Evolutionary conservation across 1,140 invertebrate genomes (phyloP), one percentile per base, ranked within the genome.

Genomic region (Heliconius nattereri): DNA sequence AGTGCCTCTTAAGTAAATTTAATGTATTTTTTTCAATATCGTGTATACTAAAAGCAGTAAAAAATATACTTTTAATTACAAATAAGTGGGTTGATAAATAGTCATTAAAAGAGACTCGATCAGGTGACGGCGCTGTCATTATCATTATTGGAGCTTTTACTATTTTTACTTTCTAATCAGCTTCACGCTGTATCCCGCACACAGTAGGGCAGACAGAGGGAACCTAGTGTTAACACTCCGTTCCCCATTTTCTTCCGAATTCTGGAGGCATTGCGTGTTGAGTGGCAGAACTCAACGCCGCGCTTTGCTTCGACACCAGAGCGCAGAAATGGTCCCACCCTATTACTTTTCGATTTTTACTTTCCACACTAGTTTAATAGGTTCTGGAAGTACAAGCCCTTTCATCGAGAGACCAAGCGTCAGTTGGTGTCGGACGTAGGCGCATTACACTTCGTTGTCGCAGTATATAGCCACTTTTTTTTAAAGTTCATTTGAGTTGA

Each of bases 141-240:
- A 83, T 84, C 78, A 82, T 84, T 84, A 85, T 88, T 87, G 84
- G 76, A 81, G 84, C 89, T 90, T 89, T 89, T 90, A 89, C 87
- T 87, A 88, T 87, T 89, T 35, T 35, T 35, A 35, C 32, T 35
- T 35, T 35, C 32, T 35, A 35, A 35, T 35, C 32, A 35, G 32
- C 32, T 35, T 35, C 32, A 35, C 32, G 32, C 7, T 35, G 32
- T 35, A 35, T 35, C 32, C 32, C 32, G 5, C 32, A 35, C 32
- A 35, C 32, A 7, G 6, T 6, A 35, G 32, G 6, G 1, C 1
- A 35, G 7, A 6, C 32, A 35, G 32, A 7, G 32, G 32, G 6
- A 32, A 32, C 6, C 32, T 32, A 6, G 32, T 5, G 29, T 32
- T 32, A 32, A 32, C 29, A 32, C 29, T 32, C 29, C 2, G 29